These are phyloP conservation scores for Dendrocincla fuliginosa DNA, from an alignment of 2,797 vertebrate species.

Conservation along the genomic window DNA sequence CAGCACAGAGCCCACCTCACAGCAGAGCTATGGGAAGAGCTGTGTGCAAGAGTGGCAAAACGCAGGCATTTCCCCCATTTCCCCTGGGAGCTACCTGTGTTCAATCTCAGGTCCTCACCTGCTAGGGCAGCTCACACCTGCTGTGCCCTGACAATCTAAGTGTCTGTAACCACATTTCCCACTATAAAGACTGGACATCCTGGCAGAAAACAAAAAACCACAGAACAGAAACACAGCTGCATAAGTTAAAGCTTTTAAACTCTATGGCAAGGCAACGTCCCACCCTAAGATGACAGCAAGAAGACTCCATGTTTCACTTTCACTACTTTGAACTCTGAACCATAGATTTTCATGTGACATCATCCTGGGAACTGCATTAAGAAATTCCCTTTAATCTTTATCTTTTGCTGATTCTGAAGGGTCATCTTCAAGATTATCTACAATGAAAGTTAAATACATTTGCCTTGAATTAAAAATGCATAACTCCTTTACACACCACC, in stretches of 20 bases:
- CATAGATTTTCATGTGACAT: background rate
- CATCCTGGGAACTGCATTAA: background rate
- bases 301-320: background rate
- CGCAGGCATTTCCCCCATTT: too few relatives aligned
- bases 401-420: background rate
- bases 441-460: background rate
- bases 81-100: background rate
- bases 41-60: fast-evolving
- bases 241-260: background rate
- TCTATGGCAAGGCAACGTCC: background rate
- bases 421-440: background rate
- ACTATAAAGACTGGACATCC: background rate
- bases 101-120: background rate
- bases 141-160: background rate
- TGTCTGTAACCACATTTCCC: background rate
- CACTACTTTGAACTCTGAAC: background rate
- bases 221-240: background rate
- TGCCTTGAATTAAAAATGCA: background rate
- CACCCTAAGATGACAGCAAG: background rate
- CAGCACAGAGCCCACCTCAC: background rate
- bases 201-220: background rate
- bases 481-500: background rate
- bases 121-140: background rate
- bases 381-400: background rate
- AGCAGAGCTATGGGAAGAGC: background rate